These are phyloP conservation scores for Pteronura brasiliensis DNA, from an alignment of 2,113 vertebrate genomes.

Conservation along the genomic window DNA sequence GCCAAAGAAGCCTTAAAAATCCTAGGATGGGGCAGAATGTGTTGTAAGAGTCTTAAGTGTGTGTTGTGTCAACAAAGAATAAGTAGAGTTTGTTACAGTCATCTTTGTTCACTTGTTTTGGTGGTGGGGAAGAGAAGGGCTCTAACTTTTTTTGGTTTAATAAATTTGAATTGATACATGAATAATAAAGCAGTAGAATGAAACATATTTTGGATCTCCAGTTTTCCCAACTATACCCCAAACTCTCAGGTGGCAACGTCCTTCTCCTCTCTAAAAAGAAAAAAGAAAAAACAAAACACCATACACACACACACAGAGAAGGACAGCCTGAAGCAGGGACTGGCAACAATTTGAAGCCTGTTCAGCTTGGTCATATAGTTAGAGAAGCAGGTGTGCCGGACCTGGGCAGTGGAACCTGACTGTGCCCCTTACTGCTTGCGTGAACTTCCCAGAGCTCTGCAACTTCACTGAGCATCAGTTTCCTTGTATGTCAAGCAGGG, in stretches of 20 bases:
- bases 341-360: background rate
- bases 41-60: background rate
- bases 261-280: background rate
- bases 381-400: background rate
- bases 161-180: background rate
- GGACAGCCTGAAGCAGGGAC: background rate
- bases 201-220: background rate
- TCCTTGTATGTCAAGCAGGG: accelerated
- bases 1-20: background rate
- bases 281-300: background rate
- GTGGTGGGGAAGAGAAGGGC: background rate
- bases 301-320: background rate
- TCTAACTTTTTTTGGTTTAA: background rate
- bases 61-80: background rate
- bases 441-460: background rate
- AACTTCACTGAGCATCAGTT: background rate
- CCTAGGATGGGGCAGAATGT: background rate
- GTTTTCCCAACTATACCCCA: background rate
- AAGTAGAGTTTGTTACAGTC: background rate
- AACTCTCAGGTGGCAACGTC: background rate
- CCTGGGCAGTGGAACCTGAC: background rate
- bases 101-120: background rate
- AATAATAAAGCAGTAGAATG: background rate
- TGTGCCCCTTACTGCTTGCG: background rate
- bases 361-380: background rate